Conservation (phyloP, 2,888 invertebrate genomes). For the Eristalis intricaria region DNA sequence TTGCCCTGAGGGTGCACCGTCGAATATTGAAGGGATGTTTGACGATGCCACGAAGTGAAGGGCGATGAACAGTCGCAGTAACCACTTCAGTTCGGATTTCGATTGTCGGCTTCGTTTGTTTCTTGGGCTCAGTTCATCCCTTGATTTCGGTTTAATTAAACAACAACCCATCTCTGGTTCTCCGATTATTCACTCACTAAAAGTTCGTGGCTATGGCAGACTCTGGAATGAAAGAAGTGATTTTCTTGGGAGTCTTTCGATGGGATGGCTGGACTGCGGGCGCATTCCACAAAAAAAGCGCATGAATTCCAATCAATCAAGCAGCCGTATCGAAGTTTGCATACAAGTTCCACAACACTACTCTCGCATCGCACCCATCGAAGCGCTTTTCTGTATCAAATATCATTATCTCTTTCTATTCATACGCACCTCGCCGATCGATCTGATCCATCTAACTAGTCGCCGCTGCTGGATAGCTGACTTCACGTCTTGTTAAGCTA, state of each 20-base stretch:
- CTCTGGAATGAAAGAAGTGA: not conserved
- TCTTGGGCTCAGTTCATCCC: not conserved
- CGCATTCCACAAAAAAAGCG: slow-evolving; percentile 27
- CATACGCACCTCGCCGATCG: slow-evolving; percentile 44
- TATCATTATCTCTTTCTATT: slow-evolving; percentile 44
- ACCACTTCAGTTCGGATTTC: slow-evolving; percentile 43
- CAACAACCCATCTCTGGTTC: slow-evolving; percentile 18
- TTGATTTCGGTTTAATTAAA: slow-evolving; percentile 49
- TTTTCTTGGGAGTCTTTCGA: not conserved
- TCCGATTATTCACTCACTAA: slow-evolving; percentile 35
- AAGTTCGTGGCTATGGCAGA: not conserved
- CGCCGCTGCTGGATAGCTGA: not conserved
- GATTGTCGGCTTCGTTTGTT: slow-evolving; percentile 16
- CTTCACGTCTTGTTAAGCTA: slow-evolving; percentile 60
- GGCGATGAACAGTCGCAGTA: slow-evolving; percentile 18
- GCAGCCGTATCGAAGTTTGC: slow-evolving; percentile 20
- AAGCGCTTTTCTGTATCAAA: slow-evolving; percentile 53
- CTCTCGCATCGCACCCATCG: not conserved
- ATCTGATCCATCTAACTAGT: slow-evolving; percentile 48
- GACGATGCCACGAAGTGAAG: not conserved
- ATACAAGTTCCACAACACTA: slow-evolving; percentile 56
- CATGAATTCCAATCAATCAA: slow-evolving; percentile 22
- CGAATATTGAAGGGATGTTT: not conserved
- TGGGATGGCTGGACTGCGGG: not conserved
- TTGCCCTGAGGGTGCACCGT: slow-evolving; percentile 33